Evolutionary conservation across 2,113 vertebrate species (phyloP).

Genomic region (Cephalopholis sonnerati): DNA sequence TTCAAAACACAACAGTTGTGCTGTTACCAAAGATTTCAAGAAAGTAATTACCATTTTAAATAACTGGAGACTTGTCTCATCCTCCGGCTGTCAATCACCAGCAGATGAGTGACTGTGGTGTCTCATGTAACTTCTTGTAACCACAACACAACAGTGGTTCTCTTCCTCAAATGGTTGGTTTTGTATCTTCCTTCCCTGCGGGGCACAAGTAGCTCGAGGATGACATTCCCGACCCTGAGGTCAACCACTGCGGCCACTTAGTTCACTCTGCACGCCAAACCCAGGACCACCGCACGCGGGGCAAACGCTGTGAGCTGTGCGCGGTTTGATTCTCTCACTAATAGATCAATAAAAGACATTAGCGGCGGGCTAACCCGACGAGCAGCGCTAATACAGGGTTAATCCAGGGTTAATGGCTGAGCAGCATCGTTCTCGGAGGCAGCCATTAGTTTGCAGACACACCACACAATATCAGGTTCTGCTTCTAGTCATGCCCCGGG

Average conservation of each 20-base stretch:
- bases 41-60: slow-evolving; percentile 18
- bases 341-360: slow-evolving; percentile 85
- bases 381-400: slow-evolving; percentile 82
- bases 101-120: slow-evolving; percentile 8
- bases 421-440: slow-evolving; percentile 71
- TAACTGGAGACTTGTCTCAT: neutral
- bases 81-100: slow-evolving; percentile 13
- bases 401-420: slow-evolving; percentile 84
- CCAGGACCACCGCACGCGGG: slow-evolving; percentile 33
- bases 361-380: slow-evolving; percentile 76
- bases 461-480: slow-evolving; percentile 70
- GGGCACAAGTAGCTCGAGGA: slow-evolving; percentile 23
- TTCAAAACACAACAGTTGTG: neutral
- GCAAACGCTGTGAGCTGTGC: slow-evolving; percentile 53
- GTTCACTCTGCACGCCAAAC: slow-evolving; percentile 25
- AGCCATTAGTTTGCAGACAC: slow-evolving; percentile 71
- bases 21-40: slow-evolving; percentile 16
- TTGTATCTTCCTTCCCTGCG: slow-evolving; percentile 17
- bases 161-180: slow-evolving; percentile 32
- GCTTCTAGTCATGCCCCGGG: slow-evolving; percentile 55
- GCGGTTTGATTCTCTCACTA: slow-evolving; percentile 75
- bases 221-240: slow-evolving; percentile 59
- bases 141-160: slow-evolving; percentile 25
- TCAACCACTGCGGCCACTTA: slow-evolving; percentile 66
- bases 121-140: slow-evolving; percentile 37